phyloP scores from a whole-genome alignment of 2,888 invertebrate genomes.

The Calameuta pallipes region DNA sequence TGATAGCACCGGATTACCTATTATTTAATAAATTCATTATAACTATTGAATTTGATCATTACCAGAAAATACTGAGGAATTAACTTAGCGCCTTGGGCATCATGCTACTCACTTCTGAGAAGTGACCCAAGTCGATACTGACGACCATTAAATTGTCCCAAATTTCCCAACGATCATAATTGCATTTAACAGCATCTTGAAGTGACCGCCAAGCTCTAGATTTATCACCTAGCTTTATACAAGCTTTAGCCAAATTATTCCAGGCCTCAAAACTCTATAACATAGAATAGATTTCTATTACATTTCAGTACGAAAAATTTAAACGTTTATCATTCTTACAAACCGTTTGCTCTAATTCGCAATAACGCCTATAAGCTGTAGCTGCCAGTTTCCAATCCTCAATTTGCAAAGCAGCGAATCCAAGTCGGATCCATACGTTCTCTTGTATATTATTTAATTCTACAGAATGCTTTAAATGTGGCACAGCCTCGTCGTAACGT shows the following conservation, averaged over 20 bases:
- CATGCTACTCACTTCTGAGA: constrained; percentile 74
- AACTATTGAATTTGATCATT: neutral
- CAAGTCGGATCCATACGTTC: constrained; percentile 86
- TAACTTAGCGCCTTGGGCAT: neutral
- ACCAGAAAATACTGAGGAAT: neutral
- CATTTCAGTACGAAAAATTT: neutral
- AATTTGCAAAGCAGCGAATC: constrained; percentile 82
- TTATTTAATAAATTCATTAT: constrained; percentile 7
- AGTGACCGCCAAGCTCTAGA: constrained; percentile 85
- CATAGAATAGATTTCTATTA: neutral
- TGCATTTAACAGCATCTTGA: constrained; percentile 90
- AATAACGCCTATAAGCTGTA: constrained; percentile 86
- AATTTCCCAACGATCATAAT: constrained; percentile 92
- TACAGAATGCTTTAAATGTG: constrained; percentile 84
- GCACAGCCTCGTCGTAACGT: constrained; percentile 81
- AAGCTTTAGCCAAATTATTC: constrained; percentile 97
- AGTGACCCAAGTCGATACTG: constrained; percentile 86
- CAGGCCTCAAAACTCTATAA: constrained; percentile 92
- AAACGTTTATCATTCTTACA: constrained; percentile 29
- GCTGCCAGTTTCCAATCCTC: constrained; percentile 88
- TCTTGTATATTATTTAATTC: constrained; percentile 90
- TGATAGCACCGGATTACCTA: constrained; percentile 83
- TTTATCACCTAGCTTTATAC: constrained; percentile 89
- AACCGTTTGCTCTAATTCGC: constrained; percentile 82
- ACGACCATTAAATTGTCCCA: constrained; percentile 96